These are phyloP conservation scores for Eudyptes chrysolophus DNA, from an alignment of 2,113 vertebrate genomes.

Conservation along the genomic window DNA sequence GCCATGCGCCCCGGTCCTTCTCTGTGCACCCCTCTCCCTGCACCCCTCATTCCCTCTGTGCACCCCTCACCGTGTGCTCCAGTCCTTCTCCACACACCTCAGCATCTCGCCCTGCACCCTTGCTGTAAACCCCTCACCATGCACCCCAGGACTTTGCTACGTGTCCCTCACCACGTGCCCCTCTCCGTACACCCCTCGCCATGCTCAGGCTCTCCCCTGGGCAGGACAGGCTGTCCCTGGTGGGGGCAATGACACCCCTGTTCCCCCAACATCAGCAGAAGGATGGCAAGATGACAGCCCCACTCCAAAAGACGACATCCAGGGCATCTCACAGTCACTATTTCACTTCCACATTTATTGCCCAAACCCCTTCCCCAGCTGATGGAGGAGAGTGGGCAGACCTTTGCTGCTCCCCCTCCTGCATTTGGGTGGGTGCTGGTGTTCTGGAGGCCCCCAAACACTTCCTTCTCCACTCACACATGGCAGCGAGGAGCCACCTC, in stretches of 20 bases:
- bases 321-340: accelerated
- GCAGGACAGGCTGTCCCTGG: not conserved
- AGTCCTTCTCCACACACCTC: not conserved
- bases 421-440: not conserved
- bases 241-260: not conserved
- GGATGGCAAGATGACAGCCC: not conserved
- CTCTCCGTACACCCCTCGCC: accelerated
- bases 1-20: accelerated
- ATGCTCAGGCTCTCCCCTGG: not conserved
- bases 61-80: not conserved
- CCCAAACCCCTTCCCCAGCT: not conserved
- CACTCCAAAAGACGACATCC: accelerated
- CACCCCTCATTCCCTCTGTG: too few species aligned
- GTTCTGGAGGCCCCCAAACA: not conserved
- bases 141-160: not conserved
- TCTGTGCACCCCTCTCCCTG: accelerated
- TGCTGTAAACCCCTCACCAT: not conserved
- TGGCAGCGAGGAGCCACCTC: not conserved
- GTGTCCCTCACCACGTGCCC: accelerated
- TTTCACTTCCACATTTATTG: not conserved
- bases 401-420: not conserved
- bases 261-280: accelerated
- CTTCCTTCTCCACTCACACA: not conserved
- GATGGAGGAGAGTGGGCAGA: not conserved
- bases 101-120: not conserved